A percentile compares a stretch with the other conserved stretches of the same genome.
phyloP scores from a whole-genome alignment of 2,888 invertebrate species.

The Rugalucina vietnamica region DNA sequence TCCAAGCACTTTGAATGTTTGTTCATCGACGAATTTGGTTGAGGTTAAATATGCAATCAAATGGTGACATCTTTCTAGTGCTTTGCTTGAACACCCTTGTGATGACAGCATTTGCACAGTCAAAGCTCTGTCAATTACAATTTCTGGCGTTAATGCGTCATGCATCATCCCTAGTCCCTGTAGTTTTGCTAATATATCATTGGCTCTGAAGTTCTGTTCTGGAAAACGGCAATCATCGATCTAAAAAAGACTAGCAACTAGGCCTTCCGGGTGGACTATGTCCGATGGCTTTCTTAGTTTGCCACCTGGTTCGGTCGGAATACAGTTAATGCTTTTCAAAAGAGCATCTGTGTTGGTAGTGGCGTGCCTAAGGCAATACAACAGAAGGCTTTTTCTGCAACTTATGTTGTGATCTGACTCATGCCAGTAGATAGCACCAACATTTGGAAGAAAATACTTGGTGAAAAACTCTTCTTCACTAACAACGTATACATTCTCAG shows the following conservation, averaged over 20 bases:
- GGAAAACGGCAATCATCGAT: not conserved
- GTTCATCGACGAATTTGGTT: not conserved
- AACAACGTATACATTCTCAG: not conserved
- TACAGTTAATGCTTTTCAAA: slow-evolving; percentile 24
- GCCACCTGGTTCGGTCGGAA: slow-evolving; percentile 36
- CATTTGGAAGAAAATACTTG: not conserved
- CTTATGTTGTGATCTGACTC: not conserved
- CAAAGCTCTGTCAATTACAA: not conserved
- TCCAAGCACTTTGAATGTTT: not conserved
- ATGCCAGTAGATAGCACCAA: not conserved
- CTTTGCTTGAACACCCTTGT: not conserved
- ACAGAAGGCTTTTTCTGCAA: not conserved
- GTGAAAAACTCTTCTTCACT: not conserved
- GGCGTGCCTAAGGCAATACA: not conserved
- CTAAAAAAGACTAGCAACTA: not conserved
- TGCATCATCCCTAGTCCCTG: not conserved
- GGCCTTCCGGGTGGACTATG: slow-evolving; percentile 53
- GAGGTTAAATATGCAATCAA: not conserved
- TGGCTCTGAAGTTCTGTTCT: not conserved
- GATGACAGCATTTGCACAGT: not conserved
- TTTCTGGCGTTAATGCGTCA: not conserved
- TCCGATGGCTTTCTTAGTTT: slow-evolving; percentile 56
- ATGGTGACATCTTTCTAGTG: not conserved
- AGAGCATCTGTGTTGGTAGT: not conserved
- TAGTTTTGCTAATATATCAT: not conserved